Base-by-base conservation (phyloP, 2,797 vertebrate genomes). In the Cottoperca gobio region DNA sequence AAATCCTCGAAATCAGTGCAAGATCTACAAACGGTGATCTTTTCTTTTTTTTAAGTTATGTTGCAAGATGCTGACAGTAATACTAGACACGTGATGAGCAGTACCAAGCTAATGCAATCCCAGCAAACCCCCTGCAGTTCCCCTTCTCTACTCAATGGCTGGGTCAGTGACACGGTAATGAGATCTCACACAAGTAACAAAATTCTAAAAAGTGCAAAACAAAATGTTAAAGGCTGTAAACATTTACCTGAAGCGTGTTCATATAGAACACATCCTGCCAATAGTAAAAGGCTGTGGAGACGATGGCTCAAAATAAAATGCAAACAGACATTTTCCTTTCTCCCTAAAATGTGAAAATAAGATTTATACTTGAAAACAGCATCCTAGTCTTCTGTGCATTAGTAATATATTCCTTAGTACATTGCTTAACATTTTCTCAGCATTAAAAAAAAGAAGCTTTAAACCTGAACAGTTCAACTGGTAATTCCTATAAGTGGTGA, bases 61-160 rank as follows among this genome's bases (percentile, higher is more conserved):
- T 94, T 91, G 94, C 93, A 95, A 95, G 79, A 84, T 65, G 78
- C 86, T 92, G 88, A 93, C 92, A 90, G 90, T 92, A 93, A 93
- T 52, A 67, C 69, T 68, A 14, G 82, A 73, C 95, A 95, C 89
- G 94, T 95, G 95, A 95, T 89, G 62, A 89, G 70, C 90, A 78
- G 77, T 62, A 87, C 84, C 81, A 59, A 62, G 74, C 85, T 94
- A 93, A 93, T 94, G 95, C 93, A 95, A 95, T 93, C 86, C 74
- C 75, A 93, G 94, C 90, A 95, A 94, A 77, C 87, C 94, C 91
- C 93, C 84, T 55, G 61, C 85, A 93, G 92, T 95, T 95, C 93
- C 95, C 92, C 88, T 95, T 92, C 86, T 87, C 49, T 35, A 43
- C 63, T 75, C 17, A 60, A 62, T 69, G 42, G 72, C 82, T 74